Evolutionary conservation across 2,113 vertebrate species (phyloP), one percentile per base, ranked within the genome.

Genomic region (Polypterus bichir): DNA sequence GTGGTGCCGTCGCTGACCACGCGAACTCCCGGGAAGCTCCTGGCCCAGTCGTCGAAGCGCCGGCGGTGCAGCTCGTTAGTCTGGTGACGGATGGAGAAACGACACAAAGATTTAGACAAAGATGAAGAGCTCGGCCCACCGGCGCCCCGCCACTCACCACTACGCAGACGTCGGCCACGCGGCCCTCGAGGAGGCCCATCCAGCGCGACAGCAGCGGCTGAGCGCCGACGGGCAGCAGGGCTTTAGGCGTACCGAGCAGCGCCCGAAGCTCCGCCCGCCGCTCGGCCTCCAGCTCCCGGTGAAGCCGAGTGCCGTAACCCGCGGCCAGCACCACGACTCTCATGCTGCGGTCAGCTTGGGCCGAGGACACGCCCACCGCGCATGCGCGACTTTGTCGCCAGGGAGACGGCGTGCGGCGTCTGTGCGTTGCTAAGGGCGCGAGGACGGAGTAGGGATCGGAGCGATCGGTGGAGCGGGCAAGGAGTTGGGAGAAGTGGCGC

Each of bases 281-380:
- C 56, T 85, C 82, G 3, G 67, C 71, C 10, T 64, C 54, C 5
- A 88, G 70, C 6, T 90, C 88, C 64, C 71, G 62, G 70, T 83
- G 83, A 7, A 90, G 74, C 70, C 88, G 73, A 59, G 88, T 90
- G 1, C 87, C 88, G 67, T 89, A 90, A 0, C 88, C 88, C 11
- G 86, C 88, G n/a, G 84, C 87, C 47, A 90, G 74, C 57, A 90
- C 78, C 1, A 90, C 73, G 1, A 80, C 87, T 62, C 86, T 89
- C 88, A 90, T 89, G 59, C 11, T 67, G 27, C 27, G 1, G 27
- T 27, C 27, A 27, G 27, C 27, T 27, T 27, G 27, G 27, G 27
- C 9, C 7, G 6, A 44, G 59, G 58, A 47, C 46, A 8, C 44
- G 3, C 4, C 9, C 4, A 7, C 55, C 11, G 44, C 45, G n/a